These are phyloP conservation scores for Delphinus delphis DNA, from an alignment of 2,113 vertebrate species.

Conservation along the genomic window DNA sequence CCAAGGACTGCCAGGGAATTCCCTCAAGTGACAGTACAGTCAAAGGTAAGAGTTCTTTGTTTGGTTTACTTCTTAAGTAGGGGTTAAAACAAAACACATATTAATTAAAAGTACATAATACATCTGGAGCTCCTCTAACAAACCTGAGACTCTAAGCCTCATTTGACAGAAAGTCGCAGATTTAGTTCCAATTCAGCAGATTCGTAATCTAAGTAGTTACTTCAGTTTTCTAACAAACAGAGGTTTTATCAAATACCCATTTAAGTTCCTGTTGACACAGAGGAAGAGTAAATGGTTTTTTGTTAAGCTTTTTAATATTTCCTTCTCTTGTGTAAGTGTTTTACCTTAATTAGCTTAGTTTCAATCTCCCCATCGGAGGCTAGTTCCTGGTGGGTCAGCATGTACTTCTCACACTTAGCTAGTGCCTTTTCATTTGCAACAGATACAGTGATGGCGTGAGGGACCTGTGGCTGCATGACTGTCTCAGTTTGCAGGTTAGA, in stretches of 20 bases:
- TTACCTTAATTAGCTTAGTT: slow-evolving; percentile 97
- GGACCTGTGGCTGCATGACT: slow-evolving; percentile 93
- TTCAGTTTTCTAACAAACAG: slow-evolving; percentile 12
- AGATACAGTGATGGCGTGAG: slow-evolving; percentile 91
- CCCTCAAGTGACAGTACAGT: neutral
- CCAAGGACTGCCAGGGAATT: neutral
- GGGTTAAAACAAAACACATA: neutral
- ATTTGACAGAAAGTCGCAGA: neutral
- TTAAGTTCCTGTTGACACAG: neutral
- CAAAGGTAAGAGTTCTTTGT: neutral
- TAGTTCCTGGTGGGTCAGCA: slow-evolving; percentile 97
- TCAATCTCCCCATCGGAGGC: slow-evolving; percentile 96
- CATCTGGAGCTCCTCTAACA: slow-evolving; percentile 10
- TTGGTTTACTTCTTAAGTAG: slow-evolving; percentile 31
- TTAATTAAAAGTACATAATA: neutral
- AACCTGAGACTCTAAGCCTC: neutral
- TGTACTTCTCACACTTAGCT: slow-evolving; percentile 96
- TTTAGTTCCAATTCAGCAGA: neutral
- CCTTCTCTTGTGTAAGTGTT: slow-evolving; percentile 31
- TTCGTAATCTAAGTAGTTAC: neutral
- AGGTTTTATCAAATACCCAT: neutral
- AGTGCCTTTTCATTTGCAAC: slow-evolving; percentile 92
- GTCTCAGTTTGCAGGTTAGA: slow-evolving; percentile 92
- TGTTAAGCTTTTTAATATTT: neutral
- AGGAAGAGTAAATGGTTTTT: neutral